phyloP scores from a whole-genome alignment of 2,888 invertebrate genomes.

The Glaucopsyche alexis region DNA sequence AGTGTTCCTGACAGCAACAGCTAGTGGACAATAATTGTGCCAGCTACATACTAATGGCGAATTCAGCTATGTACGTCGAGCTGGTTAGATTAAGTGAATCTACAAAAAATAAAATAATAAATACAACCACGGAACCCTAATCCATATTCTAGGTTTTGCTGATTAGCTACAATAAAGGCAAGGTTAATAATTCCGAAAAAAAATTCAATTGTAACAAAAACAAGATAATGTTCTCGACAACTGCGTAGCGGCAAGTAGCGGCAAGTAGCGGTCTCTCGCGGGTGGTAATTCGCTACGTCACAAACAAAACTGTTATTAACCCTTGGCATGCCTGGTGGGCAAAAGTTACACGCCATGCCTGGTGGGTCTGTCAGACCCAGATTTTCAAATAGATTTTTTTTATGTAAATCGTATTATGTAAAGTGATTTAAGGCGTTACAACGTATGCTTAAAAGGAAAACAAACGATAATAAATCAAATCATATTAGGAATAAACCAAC shows the following conservation, averaged over 20 bases:
- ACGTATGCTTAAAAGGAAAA: too few relatives aligned
- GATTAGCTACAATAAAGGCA: neutral
- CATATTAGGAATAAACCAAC: too few relatives aligned
- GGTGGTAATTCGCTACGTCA: neutral
- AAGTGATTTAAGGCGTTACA: too few relatives aligned
- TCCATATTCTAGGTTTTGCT: neutral
- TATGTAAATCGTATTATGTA: too few relatives aligned
- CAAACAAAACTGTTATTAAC: neutral
- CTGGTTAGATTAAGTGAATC: neutral
- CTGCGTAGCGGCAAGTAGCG: neutral
- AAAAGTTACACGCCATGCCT: too few relatives aligned
- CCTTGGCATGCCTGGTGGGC: too few relatives aligned
- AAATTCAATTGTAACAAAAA: neutral
- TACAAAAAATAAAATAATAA: neutral
- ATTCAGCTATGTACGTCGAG: neutral
- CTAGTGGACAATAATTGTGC: too few relatives aligned
- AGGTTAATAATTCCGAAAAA: slow-evolving; percentile 3
- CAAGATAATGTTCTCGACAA: neutral
- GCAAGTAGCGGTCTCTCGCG: neutral
- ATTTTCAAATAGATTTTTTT: too few relatives aligned
- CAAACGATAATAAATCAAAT: too few relatives aligned
- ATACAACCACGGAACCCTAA: neutral
- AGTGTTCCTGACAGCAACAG: too few relatives aligned
- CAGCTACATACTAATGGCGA: too few relatives aligned
- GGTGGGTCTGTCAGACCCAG: too few relatives aligned